phyloP scores from a whole-genome alignment of 2,797 vertebrate species.

The Spinibarbus caldwelli region DNA sequence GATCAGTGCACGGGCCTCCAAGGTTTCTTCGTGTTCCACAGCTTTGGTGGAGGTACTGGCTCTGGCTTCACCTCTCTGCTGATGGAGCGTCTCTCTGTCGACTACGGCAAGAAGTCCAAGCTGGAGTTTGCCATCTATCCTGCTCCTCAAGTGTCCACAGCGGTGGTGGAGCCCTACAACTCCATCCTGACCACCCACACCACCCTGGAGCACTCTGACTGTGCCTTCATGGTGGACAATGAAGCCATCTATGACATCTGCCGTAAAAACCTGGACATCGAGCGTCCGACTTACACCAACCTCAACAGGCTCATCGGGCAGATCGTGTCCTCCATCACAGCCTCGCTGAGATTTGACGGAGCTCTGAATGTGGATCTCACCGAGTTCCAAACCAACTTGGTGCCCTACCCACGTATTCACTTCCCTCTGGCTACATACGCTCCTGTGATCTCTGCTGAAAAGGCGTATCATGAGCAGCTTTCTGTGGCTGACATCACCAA shows the following conservation, averaged over 20 bases:
- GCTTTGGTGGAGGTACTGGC: conserved; percentile 82
- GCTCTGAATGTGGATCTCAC: conserved; percentile 61
- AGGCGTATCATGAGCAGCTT: conserved; percentile 84
- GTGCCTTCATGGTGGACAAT: conserved; percentile 85
- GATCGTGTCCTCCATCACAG: conserved; percentile 57
- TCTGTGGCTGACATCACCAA: conserved; percentile 84
- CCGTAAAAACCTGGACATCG: conserved; percentile 82
- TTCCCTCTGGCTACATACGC: conserved; percentile 58
- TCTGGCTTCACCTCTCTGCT: conserved; percentile 85
- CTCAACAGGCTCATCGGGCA: conserved; percentile 57
- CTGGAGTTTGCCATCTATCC: conserved; percentile 79
- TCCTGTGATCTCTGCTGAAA: conserved; percentile 80
- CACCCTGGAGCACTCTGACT: conserved; percentile 83
- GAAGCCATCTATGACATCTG: conserved; percentile 86
- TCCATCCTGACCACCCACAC: conserved; percentile 84
- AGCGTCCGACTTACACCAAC: conserved; percentile 82
- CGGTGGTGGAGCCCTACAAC: conserved; percentile 83
- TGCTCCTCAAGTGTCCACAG: conserved; percentile 66
- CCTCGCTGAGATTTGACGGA: conserved; percentile 58
- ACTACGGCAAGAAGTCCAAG: conserved; percentile 84
- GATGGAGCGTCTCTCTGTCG: conserved; percentile 86
- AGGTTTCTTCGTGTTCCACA: conserved; percentile 80
- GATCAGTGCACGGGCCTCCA: conserved; percentile 84
- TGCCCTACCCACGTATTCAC: conserved; percentile 59
- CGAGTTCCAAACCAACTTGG: conserved; percentile 61